phyloP scores from a whole-genome alignment of 1,140 invertebrate species.

The Neodiprion pinetum region DNA sequence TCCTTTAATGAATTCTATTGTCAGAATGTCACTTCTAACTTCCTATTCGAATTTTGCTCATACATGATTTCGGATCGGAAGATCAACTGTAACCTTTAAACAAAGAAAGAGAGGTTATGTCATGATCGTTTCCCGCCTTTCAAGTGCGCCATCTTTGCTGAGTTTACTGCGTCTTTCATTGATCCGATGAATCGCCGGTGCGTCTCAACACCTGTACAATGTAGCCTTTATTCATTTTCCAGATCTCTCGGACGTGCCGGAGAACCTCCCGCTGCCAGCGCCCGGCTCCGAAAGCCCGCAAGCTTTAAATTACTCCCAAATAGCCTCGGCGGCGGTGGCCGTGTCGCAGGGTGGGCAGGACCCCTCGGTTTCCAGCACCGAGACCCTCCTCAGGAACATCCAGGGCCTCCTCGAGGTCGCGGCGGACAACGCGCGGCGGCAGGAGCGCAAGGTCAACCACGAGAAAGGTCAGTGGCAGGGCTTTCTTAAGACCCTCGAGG shows the following conservation, averaged over 20 bases:
- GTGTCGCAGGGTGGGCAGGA: constrained; percentile 60
- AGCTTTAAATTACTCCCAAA: constrained; percentile 76
- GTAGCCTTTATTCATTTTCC: constrained; percentile 27
- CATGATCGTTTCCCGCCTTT: no score
- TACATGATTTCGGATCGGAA: no score
- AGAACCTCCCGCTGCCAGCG: constrained; percentile 66
- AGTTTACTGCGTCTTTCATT: no score
- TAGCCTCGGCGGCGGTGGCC: constrained; percentile 62
- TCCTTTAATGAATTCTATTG: no score
- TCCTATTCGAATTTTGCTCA: no score
- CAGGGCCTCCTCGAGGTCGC: constrained; percentile 94
- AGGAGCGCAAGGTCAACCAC: constrained; percentile 93
- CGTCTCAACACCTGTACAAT: no score
- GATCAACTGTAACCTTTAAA: no score
- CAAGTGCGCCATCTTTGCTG: no score
- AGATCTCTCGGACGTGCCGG: constrained; percentile 71
- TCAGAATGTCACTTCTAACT: no score
- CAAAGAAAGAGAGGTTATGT: no score
- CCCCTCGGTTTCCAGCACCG: constrained; percentile 79
- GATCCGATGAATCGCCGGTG: no score
- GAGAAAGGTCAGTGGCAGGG: constrained; percentile 86
- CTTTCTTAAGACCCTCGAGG: constrained; percentile 62
- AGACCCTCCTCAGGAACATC: constrained; percentile 92
- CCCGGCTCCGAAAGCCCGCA: constrained; percentile 69
- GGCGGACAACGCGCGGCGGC: constrained; percentile 93